Evolutionary conservation across 2,888 invertebrate species (phyloP).

Genomic region (Drosophila flavopinicola): DNA sequence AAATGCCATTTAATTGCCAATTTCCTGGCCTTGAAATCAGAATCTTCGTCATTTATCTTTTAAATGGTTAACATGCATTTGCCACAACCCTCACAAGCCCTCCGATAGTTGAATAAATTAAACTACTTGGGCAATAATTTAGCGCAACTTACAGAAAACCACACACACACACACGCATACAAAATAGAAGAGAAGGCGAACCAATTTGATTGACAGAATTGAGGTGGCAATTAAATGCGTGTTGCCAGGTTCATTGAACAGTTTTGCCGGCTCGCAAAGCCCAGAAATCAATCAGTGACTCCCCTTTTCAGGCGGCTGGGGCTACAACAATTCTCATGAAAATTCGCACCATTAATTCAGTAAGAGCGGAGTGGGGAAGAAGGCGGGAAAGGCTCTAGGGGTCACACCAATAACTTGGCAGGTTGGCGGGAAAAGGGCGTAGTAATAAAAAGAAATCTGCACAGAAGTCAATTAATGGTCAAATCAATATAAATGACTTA

Average conservation of each 20-base stretch:
- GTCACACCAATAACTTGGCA: constrained; percentile 29
- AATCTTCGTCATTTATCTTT: constrained; percentile 25
- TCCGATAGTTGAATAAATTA: constrained; percentile 49
- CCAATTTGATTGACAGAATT: constrained; percentile 71
- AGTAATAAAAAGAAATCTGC: constrained; percentile 71
- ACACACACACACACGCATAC: neutral
- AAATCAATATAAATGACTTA: constrained; percentile 74
- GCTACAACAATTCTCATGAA: constrained; percentile 63
- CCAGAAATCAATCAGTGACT: constrained; percentile 69
- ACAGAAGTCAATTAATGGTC: constrained; percentile 73
- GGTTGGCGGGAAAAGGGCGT: constrained; percentile 54
- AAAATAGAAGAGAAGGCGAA: constrained; percentile 4
- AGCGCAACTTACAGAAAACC: constrained; percentile 36
- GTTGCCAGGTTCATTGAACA: constrained; percentile 71
- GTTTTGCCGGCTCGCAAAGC: constrained; percentile 48
- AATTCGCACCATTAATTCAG: constrained; percentile 77
- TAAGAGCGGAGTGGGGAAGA: constrained; percentile 18
- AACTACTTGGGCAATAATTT: constrained; percentile 59
- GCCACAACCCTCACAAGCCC: neutral
- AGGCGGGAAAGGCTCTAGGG: neutral
- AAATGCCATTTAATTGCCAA: constrained; percentile 22
- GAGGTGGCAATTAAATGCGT: constrained; percentile 67
- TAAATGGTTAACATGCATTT: constrained; percentile 4
- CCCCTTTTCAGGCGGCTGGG: neutral
- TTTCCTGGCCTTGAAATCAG: constrained; percentile 45